These are phyloP conservation scores for Caenorhabditis wallacei DNA, from an alignment of 2,888 invertebrate genomes.

Conservation along the genomic window DNA sequence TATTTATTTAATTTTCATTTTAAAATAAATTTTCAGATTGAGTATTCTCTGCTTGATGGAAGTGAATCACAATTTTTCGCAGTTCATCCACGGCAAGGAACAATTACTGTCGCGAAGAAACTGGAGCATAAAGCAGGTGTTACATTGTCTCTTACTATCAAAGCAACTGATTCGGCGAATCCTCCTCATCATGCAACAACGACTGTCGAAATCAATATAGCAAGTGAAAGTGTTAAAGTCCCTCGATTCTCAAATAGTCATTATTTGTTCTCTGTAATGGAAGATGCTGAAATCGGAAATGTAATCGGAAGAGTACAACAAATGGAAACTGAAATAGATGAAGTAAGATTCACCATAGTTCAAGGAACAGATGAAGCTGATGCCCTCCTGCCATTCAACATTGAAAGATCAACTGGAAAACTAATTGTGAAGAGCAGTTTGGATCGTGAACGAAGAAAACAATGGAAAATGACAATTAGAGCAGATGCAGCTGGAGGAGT, in stretches of 20 bases:
- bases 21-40: slow-evolving; percentile 52
- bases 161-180: slow-evolving; percentile 91
- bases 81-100: slow-evolving; percentile 70
- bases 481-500: slow-evolving; percentile 72
- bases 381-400: slow-evolving; percentile 86
- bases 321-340: slow-evolving; percentile 69
- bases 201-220: slow-evolving; percentile 90
- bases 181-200: slow-evolving; percentile 89
- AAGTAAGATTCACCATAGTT: slow-evolving; percentile 70
- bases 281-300: slow-evolving; percentile 88
- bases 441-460: slow-evolving; percentile 89
- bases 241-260: slow-evolving; percentile 89
- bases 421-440: slow-evolving; percentile 91
- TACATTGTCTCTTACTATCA: slow-evolving; percentile 92
- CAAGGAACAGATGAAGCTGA: slow-evolving; percentile 26
- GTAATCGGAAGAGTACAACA: slow-evolving; percentile 77
- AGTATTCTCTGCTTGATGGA: slow-evolving; percentile 65
- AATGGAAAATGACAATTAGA: slow-evolving; percentile 69
- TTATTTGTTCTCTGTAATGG: slow-evolving; percentile 90
- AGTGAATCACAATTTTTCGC: slow-evolving; percentile 55
- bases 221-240: slow-evolving; percentile 84
- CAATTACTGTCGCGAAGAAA: slow-evolving; percentile 61
- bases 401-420: slow-evolving; percentile 92
- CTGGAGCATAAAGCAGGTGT: slow-evolving; percentile 86
- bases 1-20: neutral